Conservation (phyloP, 1,140 invertebrate species). For the Neoseiulus cucumeris region DNA sequence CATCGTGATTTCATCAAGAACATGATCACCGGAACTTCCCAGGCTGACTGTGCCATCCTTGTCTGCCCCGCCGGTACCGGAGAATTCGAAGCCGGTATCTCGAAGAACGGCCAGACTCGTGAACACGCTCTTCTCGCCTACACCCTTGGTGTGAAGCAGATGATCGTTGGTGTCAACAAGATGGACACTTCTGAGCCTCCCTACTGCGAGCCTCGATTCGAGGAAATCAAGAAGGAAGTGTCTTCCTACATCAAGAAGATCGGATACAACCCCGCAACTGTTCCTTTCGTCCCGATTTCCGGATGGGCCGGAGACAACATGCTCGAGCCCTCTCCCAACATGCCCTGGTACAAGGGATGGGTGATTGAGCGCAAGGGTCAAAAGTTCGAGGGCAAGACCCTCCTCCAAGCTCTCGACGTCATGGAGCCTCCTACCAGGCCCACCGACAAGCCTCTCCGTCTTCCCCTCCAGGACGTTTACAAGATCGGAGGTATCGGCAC, state of each 20-base stretch:
- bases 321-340: constrained; percentile 29
- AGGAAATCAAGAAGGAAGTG: constrained; percentile 36
- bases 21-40: constrained; percentile 41
- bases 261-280: constrained; percentile 36
- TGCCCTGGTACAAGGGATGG: constrained; percentile 38
- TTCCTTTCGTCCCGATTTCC: constrained; percentile 40
- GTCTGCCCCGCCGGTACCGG: constrained; percentile 37
- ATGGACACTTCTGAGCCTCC: constrained; percentile 38
- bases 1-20: constrained; percentile 45
- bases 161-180: constrained; percentile 40
- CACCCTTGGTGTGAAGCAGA: constrained; percentile 39
- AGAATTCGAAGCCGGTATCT: constrained; percentile 40
- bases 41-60: constrained; percentile 38
- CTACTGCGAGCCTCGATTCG: constrained; percentile 29
- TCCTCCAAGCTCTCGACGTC: constrained; percentile 34
- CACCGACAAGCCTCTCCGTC: constrained; percentile 34
- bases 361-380: constrained; percentile 30
- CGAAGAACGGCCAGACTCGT: constrained; percentile 39
- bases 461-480: constrained; percentile 41
- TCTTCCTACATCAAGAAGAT: constrained; percentile 37
- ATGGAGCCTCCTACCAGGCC: constrained; percentile 35
- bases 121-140: constrained; percentile 39
- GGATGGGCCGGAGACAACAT: constrained; percentile 38
- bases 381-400: constrained; percentile 31
- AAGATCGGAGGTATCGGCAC: constrained; percentile 44